Percentiles rank a stretch among this genome's conserved stretches.
Evolutionary conservation across 2,113 vertebrate species (phyloP).

Genomic region (Platycercus adscitus): DNA sequence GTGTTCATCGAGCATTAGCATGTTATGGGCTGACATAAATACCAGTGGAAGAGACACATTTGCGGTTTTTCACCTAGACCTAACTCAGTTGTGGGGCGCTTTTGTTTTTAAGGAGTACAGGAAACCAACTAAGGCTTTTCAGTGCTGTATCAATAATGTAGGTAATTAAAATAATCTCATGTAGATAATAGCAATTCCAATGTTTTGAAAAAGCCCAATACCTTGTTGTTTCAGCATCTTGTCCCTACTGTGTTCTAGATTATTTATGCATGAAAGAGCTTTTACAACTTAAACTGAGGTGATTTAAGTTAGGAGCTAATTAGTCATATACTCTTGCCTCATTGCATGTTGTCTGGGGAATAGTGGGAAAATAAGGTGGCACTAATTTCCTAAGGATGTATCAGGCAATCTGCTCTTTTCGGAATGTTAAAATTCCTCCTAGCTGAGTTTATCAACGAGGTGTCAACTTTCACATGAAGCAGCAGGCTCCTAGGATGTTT

Average conservation of each 20-base stretch:
- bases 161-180: background rate
- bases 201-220: background rate
- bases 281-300: constrained; percentile 7
- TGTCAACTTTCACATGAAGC: background rate
- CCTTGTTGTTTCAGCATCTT: background rate
- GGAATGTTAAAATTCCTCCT: background rate
- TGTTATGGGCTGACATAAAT: background rate
- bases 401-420: background rate
- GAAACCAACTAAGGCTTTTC: background rate
- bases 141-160: background rate
- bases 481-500: background rate
- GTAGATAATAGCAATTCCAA: background rate
- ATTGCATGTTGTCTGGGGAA: background rate
- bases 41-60: background rate
- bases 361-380: constrained; percentile 27
- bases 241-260: background rate
- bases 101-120: background rate
- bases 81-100: background rate
- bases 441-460: background rate
- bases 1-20: background rate
- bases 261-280: background rate
- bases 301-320: constrained; percentile 20
- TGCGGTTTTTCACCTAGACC: background rate
- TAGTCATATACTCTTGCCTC: background rate
- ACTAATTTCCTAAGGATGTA: background rate